A percentile compares a stretch with the other conserved stretches of the same genome.
Conservation (phyloP, 2,797 vertebrate species). For the Ispidina picta region DNA sequence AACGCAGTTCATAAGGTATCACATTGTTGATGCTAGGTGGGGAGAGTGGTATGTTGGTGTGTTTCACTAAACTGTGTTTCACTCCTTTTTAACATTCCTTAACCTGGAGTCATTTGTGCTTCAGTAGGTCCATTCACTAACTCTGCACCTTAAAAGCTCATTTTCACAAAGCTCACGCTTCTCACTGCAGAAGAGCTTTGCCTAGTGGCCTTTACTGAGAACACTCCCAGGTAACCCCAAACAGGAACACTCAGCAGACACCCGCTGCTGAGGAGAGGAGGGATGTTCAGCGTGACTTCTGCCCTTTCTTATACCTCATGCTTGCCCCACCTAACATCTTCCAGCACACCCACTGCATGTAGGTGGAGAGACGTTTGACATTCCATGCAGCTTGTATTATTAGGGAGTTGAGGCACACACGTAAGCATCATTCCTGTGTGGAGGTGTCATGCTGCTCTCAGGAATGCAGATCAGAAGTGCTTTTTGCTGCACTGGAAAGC, state of each 20-base stretch:
- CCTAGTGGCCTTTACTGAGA: not conserved
- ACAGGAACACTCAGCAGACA: not conserved
- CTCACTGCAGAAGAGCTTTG: not conserved
- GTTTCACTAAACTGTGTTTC: not conserved
- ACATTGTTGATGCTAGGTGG: not conserved
- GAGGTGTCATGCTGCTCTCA: not conserved
- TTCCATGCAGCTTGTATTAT: not conserved
- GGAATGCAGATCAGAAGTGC: not conserved
- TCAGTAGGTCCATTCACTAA: not conserved
- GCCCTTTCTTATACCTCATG: not conserved
- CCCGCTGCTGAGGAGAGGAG: not conserved
- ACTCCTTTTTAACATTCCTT: conserved; percentile 8
- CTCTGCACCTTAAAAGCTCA: not conserved
- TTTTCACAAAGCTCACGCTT: not conserved
- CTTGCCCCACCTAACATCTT: not conserved
- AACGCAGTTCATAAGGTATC: not conserved
- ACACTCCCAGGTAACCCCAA: not conserved
- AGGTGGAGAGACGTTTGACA: conserved; percentile 16
- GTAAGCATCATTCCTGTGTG: not conserved
- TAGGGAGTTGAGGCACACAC: not conserved
- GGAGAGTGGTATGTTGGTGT: not conserved
- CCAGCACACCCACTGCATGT: not conserved
- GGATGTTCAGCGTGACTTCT: not conserved
- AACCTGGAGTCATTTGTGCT: not conserved
- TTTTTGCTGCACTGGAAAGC: not conserved